These are phyloP conservation scores for Callyntrura guangdongensis DNA, from an alignment of 2,888 invertebrate genomes.

Conservation along the genomic window DNA sequence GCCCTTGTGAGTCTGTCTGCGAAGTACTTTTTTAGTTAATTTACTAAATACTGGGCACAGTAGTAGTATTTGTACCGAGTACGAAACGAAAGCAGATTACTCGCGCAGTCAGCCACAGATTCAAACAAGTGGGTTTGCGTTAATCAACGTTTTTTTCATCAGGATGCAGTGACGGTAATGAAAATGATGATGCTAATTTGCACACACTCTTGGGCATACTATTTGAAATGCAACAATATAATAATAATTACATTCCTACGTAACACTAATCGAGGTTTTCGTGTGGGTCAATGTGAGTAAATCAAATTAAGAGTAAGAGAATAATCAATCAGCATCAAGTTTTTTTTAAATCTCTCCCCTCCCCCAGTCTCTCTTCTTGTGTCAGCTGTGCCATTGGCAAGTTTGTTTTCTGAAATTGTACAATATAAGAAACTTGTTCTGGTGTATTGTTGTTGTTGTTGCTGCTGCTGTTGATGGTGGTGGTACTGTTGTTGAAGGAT, in stretches of 20 bases:
- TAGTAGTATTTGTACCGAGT: neutral
- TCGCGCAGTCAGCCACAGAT: neutral
- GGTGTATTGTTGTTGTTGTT: conserved; percentile 11
- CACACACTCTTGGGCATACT: conserved; percentile 29
- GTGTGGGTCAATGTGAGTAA: conserved; percentile 65
- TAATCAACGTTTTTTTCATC: conserved; percentile 36
- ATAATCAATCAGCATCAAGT: conserved; percentile 79
- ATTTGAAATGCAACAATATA: conserved; percentile 47
- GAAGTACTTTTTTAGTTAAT: too few species aligned
- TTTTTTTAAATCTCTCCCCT: conserved; percentile 47
- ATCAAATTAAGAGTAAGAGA: conserved; percentile 69
- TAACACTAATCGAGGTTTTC: conserved; percentile 43
- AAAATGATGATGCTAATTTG: conserved; percentile 3
- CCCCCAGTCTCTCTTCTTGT: conserved; percentile 12
- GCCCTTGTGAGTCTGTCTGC: neutral
- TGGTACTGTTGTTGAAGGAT: conserved; percentile 37
- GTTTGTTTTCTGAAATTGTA: conserved; percentile 55
- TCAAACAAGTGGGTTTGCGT: neutral
- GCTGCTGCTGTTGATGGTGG: neutral
- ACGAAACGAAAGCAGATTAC: conserved; percentile 14
- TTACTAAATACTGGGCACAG: neutral
- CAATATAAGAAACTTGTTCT: conserved; percentile 65
- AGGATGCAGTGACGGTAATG: conserved; percentile 39
- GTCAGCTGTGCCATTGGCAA: conserved; percentile 68
- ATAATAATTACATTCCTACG: conserved; percentile 44